Evolutionary conservation across 2,797 vertebrate species (phyloP).

Genomic region (Rhinoraja longicauda): DNA sequence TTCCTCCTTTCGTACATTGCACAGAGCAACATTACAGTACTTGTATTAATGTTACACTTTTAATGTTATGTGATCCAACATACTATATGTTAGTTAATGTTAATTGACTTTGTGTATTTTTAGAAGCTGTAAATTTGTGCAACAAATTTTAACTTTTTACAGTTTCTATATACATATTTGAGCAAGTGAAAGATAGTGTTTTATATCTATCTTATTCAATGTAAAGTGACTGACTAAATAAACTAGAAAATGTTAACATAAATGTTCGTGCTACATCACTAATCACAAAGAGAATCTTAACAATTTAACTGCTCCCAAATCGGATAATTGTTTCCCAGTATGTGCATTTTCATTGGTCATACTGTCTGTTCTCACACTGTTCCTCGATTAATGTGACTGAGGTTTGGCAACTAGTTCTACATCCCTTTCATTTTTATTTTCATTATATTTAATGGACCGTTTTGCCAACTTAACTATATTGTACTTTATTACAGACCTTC

Average conservation of each 20-base stretch:
- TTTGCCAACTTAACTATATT: neutral
- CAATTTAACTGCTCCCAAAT: neutral
- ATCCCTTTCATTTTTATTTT: neutral
- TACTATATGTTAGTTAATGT: neutral
- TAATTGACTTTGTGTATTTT: neutral
- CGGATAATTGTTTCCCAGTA: neutral
- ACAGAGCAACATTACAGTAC: neutral
- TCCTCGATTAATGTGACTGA: too few species aligned
- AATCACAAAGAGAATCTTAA: neutral
- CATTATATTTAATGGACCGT: neutral
- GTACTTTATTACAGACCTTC: neutral
- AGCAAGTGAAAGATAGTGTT: conserved; percentile 2
- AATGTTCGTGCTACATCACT: neutral
- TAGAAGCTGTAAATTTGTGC: neutral
- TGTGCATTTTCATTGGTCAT: neutral
- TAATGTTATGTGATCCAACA: neutral
- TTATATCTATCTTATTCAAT: conserved; percentile 19
- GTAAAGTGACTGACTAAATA: conserved; percentile 25
- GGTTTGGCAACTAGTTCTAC: neutral
- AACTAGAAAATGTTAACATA: conserved; percentile 4
- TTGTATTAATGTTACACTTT: neutral
- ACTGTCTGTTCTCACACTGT: neutral
- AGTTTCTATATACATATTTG: neutral
- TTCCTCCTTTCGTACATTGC: neutral
- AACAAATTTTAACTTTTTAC: conserved; percentile 11